These are phyloP conservation scores for Drosophila helvetica DNA, from an alignment of 2,888 invertebrate genomes.

Conservation along the genomic window DNA sequence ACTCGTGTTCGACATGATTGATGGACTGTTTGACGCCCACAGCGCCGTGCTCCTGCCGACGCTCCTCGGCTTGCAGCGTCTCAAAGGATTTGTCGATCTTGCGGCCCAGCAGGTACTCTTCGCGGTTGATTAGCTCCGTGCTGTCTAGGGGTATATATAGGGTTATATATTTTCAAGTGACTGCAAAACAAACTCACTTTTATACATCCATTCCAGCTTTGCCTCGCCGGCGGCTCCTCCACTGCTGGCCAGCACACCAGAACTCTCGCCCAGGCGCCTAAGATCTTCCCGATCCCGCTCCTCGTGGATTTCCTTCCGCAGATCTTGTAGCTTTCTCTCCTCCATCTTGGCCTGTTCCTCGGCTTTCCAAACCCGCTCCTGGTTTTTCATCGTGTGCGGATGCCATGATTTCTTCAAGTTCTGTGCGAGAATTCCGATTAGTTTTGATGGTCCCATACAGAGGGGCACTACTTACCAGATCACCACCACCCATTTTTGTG, in stretches of 20 bases:
- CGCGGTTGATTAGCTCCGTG: slow-evolving; percentile 86
- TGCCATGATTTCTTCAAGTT: slow-evolving; percentile 93
- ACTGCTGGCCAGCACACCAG: slow-evolving; percentile 84
- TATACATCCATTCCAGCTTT: slow-evolving; percentile 95
- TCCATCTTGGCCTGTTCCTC: slow-evolving; percentile 90
- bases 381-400: slow-evolving; percentile 90
- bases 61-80: slow-evolving; percentile 86
- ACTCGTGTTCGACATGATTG: slow-evolving; percentile 90
- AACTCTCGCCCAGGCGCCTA: slow-evolving; percentile 86
- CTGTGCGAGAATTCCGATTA: slow-evolving; percentile 82
- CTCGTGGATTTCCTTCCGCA: slow-evolving; percentile 88
- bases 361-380: slow-evolving; percentile 91
- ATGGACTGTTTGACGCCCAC: slow-evolving; percentile 85
- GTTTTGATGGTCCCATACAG: not conserved
- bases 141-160: slow-evolving; percentile 62
- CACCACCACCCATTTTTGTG: slow-evolving; percentile 81
- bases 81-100: slow-evolving; percentile 90
- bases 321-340: slow-evolving; percentile 88
- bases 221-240: slow-evolving; percentile 81
- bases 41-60: slow-evolving; percentile 67
- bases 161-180: too few relatives aligned
- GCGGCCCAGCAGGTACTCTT: slow-evolving; percentile 94
- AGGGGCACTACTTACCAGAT: slow-evolving; percentile 69
- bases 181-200: slow-evolving; percentile 84
- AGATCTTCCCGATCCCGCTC: slow-evolving; percentile 88